Evolutionary conservation across 1,140 invertebrate species (phyloP).

Genomic region (Cyclargus thomasi): DNA sequence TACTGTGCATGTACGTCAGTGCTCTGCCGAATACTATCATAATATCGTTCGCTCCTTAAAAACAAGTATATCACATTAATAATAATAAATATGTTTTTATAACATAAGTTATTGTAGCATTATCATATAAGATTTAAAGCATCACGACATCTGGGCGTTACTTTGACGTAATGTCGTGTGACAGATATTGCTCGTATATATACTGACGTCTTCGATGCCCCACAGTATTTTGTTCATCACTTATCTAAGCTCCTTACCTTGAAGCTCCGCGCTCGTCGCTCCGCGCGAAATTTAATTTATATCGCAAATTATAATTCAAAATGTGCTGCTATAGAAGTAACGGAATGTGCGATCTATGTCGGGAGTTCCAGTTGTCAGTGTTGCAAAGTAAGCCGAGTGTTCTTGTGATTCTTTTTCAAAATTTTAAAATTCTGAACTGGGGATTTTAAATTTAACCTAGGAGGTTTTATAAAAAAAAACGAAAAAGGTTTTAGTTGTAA

Average conservation of each 20-base stretch:
- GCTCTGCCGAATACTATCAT: neutral
- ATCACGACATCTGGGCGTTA: conserved; percentile 68
- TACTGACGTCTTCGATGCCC: conserved; percentile 60
- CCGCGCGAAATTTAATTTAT: conserved; percentile 29
- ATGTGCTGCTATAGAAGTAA: conserved; percentile 69
- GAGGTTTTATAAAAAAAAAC: no score
- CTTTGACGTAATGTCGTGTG: conserved; percentile 69
- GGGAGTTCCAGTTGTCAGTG: conserved; percentile 57
- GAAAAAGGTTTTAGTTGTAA: no score
- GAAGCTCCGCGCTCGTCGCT: conserved; percentile 53
- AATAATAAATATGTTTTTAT: conserved; percentile 34
- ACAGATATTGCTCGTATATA: conserved; percentile 69
- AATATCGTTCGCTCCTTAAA: conserved; percentile 7
- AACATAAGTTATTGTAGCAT: conserved; percentile 46
- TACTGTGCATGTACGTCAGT: conserved; percentile 1
- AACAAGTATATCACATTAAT: conserved; percentile 27
- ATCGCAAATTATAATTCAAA: conserved; percentile 29
- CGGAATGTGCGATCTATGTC: conserved; percentile 65
- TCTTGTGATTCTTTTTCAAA: conserved; percentile 18
- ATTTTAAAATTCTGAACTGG: conserved; percentile 12
- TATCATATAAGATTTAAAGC: conserved; percentile 66
- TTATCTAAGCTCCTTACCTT: conserved; percentile 71
- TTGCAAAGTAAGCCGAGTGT: conserved; percentile 56
- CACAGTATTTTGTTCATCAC: conserved; percentile 65
- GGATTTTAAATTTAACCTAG: no score